phyloP scores from a whole-genome alignment of 2,888 invertebrate genomes.

The Agriopis aurantiaria region DNA sequence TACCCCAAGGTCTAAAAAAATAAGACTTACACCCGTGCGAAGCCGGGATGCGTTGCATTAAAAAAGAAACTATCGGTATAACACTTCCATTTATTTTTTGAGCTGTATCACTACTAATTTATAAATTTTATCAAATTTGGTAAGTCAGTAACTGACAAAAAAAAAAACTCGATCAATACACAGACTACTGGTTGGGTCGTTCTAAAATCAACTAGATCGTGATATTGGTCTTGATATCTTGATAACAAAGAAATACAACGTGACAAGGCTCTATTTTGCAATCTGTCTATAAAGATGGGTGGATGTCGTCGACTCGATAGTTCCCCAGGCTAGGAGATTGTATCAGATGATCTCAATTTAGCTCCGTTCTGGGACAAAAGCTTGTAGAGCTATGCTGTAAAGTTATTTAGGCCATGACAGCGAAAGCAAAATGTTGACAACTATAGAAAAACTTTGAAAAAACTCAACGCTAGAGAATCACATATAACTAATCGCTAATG shows the following conservation, averaged over 20 bases:
- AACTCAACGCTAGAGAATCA: not conserved
- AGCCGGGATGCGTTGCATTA: too few species aligned
- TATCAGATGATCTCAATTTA: slow-evolving; percentile 76
- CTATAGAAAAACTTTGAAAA: not conserved
- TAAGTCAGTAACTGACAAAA: not conserved
- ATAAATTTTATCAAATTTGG: not conserved
- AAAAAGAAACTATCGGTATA: too few species aligned
- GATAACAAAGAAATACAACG: slow-evolving; percentile 14
- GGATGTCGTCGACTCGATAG: slow-evolving; percentile 35
- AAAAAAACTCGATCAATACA: not conserved
- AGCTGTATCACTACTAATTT: not conserved
- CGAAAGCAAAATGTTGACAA: not conserved
- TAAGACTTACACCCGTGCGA: too few species aligned
- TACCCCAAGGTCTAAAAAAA: too few species aligned
- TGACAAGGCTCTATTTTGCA: slow-evolving; percentile 7
- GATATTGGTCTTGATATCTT: not conserved
- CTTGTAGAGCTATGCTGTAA: slow-evolving; percentile 10
- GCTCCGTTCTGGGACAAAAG: slow-evolving; percentile 36
- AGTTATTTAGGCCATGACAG: slow-evolving; percentile 13
- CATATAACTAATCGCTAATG: not conserved
- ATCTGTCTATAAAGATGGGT: slow-evolving; percentile 10
- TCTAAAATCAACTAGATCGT: slow-evolving; percentile 2
- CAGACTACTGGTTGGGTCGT: not conserved
- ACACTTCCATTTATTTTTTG: too few species aligned
- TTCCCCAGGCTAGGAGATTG: slow-evolving; percentile 29